phyloP scores from a whole-genome alignment of 2,888 invertebrate genomes.

The Lasioglossum lativentre region DNA sequence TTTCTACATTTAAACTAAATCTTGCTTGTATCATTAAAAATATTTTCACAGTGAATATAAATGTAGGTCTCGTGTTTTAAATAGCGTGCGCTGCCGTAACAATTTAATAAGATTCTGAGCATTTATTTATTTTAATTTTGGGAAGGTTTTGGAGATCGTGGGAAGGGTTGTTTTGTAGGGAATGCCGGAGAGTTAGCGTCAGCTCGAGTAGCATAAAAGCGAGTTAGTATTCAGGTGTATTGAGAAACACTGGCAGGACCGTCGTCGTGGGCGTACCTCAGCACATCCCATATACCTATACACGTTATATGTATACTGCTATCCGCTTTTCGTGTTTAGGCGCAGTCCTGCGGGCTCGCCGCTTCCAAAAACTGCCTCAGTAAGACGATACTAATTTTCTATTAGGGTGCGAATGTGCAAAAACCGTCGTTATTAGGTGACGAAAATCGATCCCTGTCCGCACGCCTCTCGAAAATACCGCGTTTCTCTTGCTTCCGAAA shows the following conservation, averaged over 20 bases:
- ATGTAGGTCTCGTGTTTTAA: too few species aligned
- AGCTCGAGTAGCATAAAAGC: too few species aligned
- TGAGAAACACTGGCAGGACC: conserved; percentile 81
- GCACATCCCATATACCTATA: conserved; percentile 81
- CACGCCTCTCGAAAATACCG: conserved; percentile 38
- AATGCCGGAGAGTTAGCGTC: background rate
- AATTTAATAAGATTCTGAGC: too few species aligned
- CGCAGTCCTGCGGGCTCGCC: conserved; percentile 75
- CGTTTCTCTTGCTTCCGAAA: conserved; percentile 3
- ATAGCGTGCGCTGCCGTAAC: too few species aligned
- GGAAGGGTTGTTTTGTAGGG: background rate
- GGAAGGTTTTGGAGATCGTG: background rate
- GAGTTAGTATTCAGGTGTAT: conserved; percentile 46
- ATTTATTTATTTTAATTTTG: background rate
- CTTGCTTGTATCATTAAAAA: too few species aligned
- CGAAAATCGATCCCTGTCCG: conserved; percentile 64
- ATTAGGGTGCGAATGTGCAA: conserved; percentile 75
- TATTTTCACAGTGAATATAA: too few species aligned
- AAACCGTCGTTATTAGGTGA: conserved; percentile 69
- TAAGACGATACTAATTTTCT: conserved; percentile 82
- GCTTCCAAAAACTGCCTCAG: conserved; percentile 73
- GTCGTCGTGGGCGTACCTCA: conserved; percentile 81
- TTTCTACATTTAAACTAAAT: too few species aligned
- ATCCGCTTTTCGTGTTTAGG: conserved; percentile 82
- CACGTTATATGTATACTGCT: conserved; percentile 75